Base-by-base conservation (phyloP, 2,113 vertebrate species). In the Nothobranchius furzeri region DNA sequence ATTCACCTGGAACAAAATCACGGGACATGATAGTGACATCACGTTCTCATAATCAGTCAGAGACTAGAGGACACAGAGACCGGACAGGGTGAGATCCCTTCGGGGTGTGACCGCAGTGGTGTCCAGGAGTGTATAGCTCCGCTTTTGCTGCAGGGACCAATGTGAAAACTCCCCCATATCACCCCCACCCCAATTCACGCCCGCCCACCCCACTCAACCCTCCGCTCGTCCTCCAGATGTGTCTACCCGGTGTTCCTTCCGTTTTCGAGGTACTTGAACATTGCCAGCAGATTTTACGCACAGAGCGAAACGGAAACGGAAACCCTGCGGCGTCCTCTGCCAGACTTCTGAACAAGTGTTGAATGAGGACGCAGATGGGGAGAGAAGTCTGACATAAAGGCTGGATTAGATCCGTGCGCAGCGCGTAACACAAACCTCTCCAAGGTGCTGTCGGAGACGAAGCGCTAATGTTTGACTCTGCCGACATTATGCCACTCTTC, bases 1-100 rank as follows among this genome's bases (percentile, higher is more conserved):
- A 35, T 9, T 8, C 64, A 73, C 71, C 77, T 81, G 69, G 20
- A 78, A 74, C 24, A 57, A 79, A 72, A 72, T 69, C 71, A 72
- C 11, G 1, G 42, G 17, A 60, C 47, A 60, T 48, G 63, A 64
- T 53, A 75, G 50, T 72, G 67, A 69, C 57, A 60, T 73, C 73
- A 73, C 53, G 37, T 13, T 2, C 61, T 46, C 48, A 45, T 7
- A 15, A 15, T 36, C 49, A 36, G 20, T 9, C 51, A 43, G 45
- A 56, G 52, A 12, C 11, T 52, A 60, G 40, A 60, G 15, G 9
- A 37, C 7, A 30, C 58, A 30, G 12, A 14, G 5, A 9, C 24
- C 30, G 8, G 14, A 36, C 46, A 1, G 12, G 30, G 12, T n/a
- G 15, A 36, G 14, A 15, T 4, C 24, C 30, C 1, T 25, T 64